These are phyloP conservation scores for Lamprologus speciosus DNA, from an alignment of 2,113 vertebrate genomes.

Conservation along the genomic window DNA sequence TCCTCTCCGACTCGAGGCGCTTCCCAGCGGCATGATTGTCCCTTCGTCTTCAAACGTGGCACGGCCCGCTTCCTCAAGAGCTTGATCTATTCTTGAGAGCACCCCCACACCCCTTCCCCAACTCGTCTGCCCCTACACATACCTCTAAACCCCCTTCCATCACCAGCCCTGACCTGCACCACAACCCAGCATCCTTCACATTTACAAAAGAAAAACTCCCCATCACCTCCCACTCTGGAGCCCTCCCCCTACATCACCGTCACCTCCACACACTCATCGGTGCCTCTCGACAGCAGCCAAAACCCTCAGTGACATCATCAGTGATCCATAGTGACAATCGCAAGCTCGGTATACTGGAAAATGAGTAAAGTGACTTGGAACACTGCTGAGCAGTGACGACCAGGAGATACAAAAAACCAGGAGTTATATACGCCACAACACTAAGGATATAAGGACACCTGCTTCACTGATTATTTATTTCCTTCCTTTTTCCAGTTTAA, in stretches of 20 bases:
- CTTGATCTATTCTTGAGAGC: conserved; percentile 92
- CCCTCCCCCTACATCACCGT: background rate
- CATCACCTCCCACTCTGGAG: background rate
- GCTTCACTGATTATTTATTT: conserved; percentile 65
- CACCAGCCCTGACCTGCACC: conserved; percentile 47
- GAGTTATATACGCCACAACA: conserved; percentile 8
- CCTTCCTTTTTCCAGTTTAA: conserved; percentile 21
- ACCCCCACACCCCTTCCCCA: conserved; percentile 28
- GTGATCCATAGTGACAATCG: conserved; percentile 8
- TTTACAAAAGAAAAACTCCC: conserved; percentile 17
- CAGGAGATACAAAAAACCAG: conserved; percentile 21
- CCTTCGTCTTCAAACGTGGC: conserved; percentile 99
- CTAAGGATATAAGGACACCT: conserved; percentile 40
- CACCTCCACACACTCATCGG: conserved; percentile 25
- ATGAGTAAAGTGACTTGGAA: conserved; percentile 36
- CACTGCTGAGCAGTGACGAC: conserved; percentile 64
- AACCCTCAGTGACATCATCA: conserved; percentile 45
- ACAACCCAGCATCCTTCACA: conserved; percentile 26
- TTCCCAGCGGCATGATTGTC: conserved; percentile 99
- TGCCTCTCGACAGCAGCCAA: conserved; percentile 35
- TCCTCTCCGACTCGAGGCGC: conserved; percentile 93
- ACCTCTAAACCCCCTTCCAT: conserved; percentile 39
- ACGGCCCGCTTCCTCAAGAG: conserved; percentile 96
- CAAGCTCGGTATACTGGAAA: conserved; percentile 26
- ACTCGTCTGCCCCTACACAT: conserved; percentile 42